A percentile compares a stretch with the other conserved stretches of the same genome.
Conservation (phyloP, 2,888 invertebrate species). For the Drepana falcataria region DNA sequence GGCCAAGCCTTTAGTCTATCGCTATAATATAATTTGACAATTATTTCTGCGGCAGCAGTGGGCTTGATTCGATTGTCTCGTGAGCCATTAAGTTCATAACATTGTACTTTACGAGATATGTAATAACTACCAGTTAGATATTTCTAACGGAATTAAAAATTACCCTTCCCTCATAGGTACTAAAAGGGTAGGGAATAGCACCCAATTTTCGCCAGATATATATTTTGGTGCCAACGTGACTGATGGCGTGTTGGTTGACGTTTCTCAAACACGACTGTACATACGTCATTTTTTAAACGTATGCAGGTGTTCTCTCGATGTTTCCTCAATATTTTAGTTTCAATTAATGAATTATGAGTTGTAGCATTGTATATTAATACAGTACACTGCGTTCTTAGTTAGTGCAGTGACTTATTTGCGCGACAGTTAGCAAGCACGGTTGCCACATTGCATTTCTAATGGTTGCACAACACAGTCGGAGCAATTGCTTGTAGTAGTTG, state of each 20-base stretch:
- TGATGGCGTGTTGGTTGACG: no score
- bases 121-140: neutral
- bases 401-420: neutral
- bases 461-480: neutral
- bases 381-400: neutral
- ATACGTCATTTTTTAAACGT: no score
- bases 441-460: neutral
- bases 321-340: no score
- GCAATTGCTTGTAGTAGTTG: neutral
- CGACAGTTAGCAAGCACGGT: neutral
- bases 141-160: no score
- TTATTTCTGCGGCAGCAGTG: slow-evolving; percentile 18
- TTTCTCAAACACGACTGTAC: no score
- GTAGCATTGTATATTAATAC: neutral
- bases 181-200: no score
- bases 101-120: neutral
- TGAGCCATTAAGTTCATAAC: neutral
- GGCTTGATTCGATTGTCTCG: slow-evolving; percentile 8
- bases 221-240: no score
- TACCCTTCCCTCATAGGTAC: no score
- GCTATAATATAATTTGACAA: slow-evolving; percentile 20
- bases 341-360: no score
- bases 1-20: slow-evolving; percentile 10
- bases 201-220: no score
- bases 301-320: no score